Evolutionary conservation across 2,888 invertebrate species (phyloP).

Genomic region (Saturnia pavonia): DNA sequence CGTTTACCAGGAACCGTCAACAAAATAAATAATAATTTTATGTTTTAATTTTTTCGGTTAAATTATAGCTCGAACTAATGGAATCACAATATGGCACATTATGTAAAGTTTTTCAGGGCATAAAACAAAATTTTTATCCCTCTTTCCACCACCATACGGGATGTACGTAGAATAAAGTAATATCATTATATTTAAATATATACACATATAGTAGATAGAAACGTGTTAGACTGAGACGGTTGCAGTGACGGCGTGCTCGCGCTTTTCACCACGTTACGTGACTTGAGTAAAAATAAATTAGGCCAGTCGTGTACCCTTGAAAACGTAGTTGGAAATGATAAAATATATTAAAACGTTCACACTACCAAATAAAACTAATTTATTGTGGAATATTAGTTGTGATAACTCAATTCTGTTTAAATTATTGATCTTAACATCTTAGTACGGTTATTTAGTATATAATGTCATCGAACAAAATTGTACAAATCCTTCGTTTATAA

Average conservation of each 20-base stretch:
- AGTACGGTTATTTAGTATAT: neutral
- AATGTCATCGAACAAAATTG: too few species aligned
- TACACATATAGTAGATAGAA: neutral
- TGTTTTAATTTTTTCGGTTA: neutral
- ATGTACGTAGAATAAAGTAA: neutral
- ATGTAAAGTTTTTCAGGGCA: neutral
- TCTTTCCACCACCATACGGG: neutral
- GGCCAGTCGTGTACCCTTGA: neutral
- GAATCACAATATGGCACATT: neutral
- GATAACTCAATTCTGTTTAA: neutral
- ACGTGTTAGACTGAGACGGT: neutral
- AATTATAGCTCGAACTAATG: neutral
- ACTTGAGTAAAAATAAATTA: conserved; percentile 14
- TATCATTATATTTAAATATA: neutral
- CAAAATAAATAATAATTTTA: neutral
- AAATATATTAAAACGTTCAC: neutral
- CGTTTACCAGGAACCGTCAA: too few species aligned
- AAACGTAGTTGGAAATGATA: neutral
- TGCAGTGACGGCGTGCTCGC: neutral
- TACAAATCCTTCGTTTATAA: too few species aligned
- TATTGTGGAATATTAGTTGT: neutral
- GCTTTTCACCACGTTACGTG: conserved; percentile 23
- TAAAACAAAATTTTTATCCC: neutral
- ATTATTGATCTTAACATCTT: neutral
- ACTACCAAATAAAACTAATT: neutral